A percentile compares a stretch with the other conserved stretches of the same genome.
Conservation (phyloP, 2,888 invertebrate genomes). For the Saturnia pavonia region DNA sequence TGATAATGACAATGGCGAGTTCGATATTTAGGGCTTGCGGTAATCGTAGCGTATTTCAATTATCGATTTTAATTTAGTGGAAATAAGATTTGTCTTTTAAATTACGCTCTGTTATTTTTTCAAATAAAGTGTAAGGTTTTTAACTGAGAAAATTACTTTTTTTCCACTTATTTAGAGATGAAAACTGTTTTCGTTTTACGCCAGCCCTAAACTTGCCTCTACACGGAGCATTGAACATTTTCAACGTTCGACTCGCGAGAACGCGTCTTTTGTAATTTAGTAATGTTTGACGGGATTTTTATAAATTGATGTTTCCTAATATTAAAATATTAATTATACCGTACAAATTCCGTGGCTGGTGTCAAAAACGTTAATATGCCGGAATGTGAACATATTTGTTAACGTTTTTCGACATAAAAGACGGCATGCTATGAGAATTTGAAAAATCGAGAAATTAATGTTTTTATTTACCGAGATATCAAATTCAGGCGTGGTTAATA, state of each 20-base stretch:
- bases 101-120: neutral
- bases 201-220: neutral
- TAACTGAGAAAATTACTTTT: neutral
- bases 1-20: constrained; percentile 59
- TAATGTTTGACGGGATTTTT: neutral
- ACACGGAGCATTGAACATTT: neutral
- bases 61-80: neutral
- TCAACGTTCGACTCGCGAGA: neutral
- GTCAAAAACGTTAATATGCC: neutral
- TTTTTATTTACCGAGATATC: no score
- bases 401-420: no score
- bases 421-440: no score
- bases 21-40: constrained; percentile 17
- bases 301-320: neutral
- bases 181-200: neutral
- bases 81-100: neutral
- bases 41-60: neutral
- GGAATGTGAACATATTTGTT: no score
- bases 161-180: neutral
- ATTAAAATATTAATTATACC: neutral
- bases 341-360: neutral
- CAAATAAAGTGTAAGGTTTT: neutral
- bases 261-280: neutral
- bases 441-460: no score
- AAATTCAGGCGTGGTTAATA: no score